Conservation (phyloP, 2,113 vertebrate genomes). For the Aegypius monachus region DNA sequence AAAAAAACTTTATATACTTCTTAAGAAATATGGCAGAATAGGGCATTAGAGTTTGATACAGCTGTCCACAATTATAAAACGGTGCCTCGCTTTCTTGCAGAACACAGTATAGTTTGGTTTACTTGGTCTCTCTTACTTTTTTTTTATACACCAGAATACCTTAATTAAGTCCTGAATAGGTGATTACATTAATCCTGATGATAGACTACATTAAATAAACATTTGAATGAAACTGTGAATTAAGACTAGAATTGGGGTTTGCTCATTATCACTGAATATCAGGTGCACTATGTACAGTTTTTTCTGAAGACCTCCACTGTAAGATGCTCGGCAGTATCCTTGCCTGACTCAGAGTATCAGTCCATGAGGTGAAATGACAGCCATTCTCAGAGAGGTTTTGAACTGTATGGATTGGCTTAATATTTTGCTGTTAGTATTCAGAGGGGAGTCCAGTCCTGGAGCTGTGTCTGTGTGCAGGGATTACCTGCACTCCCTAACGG, state of each 20-base stretch:
- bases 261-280: not conserved
- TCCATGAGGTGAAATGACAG: accelerated
- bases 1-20: not conserved
- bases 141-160: not conserved
- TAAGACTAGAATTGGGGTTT: not conserved
- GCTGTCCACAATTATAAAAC: not conserved
- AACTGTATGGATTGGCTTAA: not conserved
- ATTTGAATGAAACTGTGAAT: not conserved
- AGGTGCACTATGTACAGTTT: accelerated
- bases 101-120: not conserved
- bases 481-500: not conserved
- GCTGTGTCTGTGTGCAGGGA: not conserved
- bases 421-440: not conserved
- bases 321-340: not conserved
- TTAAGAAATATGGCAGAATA: not conserved
- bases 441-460: not conserved
- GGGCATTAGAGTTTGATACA: not conserved
- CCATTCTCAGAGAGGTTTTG: not conserved
- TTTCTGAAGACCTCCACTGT: not conserved
- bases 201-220: not conserved
- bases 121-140: accelerated
- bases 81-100: not conserved
- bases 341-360: too few species aligned
- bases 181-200: not conserved
- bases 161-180: not conserved